Percentiles rank a stretch among this genome's conserved stretches.
phyloP scores from a whole-genome alignment of 2,113 vertebrate species.

The Microtus richardsoni region DNA sequence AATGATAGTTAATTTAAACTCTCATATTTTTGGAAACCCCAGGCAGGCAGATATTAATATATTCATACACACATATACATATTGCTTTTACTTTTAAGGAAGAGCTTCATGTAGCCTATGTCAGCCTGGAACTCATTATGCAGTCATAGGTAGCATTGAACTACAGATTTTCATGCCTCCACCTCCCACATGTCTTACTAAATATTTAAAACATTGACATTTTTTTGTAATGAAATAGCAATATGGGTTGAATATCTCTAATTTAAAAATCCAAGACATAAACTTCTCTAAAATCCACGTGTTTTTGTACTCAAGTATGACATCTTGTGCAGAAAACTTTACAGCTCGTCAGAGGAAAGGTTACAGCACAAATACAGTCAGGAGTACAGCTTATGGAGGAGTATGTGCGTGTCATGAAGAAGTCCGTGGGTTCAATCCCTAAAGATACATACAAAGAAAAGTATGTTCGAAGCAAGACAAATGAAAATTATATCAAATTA shows the following conservation, averaged over 20 bases:
- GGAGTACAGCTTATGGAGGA: background rate
- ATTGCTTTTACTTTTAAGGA: background rate
- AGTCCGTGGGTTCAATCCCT: too few species aligned
- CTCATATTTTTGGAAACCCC: background rate
- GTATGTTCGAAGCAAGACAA: background rate
- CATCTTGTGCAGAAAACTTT: background rate
- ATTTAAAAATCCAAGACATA: background rate
- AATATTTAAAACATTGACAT: background rate
- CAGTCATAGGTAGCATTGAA: too few species aligned
- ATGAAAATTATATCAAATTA: background rate
- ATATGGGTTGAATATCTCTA: background rate
- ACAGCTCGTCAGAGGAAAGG: background rate
- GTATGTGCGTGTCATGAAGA: background rate
- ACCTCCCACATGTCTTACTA: too few species aligned
- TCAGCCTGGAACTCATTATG: background rate
- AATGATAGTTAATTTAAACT: background rate
- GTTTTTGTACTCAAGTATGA: background rate
- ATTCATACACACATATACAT: background rate
- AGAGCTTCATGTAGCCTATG: too few species aligned
- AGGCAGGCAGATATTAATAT: background rate
- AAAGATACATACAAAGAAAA: too few species aligned
- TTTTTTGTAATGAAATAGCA: background rate
- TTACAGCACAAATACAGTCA: background rate
- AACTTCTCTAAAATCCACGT: background rate
- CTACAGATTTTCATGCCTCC: background rate